Base-by-base conservation (phyloP, 2,797 vertebrate species). In the Ispidina picta region DNA sequence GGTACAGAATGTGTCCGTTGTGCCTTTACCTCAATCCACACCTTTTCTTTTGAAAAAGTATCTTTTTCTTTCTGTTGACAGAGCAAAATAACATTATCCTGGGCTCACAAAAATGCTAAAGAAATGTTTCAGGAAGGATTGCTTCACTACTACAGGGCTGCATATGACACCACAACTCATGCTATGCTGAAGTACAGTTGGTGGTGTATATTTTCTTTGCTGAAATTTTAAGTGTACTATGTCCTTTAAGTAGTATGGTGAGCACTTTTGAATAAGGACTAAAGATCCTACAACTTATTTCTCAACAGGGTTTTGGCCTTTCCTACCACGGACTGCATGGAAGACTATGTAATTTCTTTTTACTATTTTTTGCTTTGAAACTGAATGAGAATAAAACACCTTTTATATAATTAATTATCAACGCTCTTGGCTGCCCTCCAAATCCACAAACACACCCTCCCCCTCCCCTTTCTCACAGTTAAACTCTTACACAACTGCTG, bases 321-420 rank as follows among this genome's bases (percentile, higher is more conserved):
- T 83, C 16, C 29, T 64, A 80, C n/a, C 8, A 11, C 15, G 41
- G 48, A 49, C 48, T 37, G 49, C 33, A 7, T 18, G 17, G n/a
- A 87, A 79, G 15, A 56, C 25, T 11, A 14, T 13, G 29, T 10
- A 0, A 66, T 73, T 56, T 43, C 23, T 75, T 84, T 69, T 43
- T 26, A 83, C 23, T 58, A 3, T 52, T 85, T 84, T 83, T 80
- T 46, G 43, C 33, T 46, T 60, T 31, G 72, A 66, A 77, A 59
- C 8, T 11, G 52, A 64, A 84, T 20, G 55, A 58, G 28, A 92
- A 93, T 88, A 83, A 91, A 89, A 25, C 29, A 52, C 16, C 39
- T 78, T 89, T 89, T 29, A 86, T 91, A 77, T 72, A 63, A 94
- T 83, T 80, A 83, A 92, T 81, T 85, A 56, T 76, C 51, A 81